Evolutionary conservation across 2,797 vertebrate species (phyloP).

Genomic region (Lophotriccus pileatus): DNA sequence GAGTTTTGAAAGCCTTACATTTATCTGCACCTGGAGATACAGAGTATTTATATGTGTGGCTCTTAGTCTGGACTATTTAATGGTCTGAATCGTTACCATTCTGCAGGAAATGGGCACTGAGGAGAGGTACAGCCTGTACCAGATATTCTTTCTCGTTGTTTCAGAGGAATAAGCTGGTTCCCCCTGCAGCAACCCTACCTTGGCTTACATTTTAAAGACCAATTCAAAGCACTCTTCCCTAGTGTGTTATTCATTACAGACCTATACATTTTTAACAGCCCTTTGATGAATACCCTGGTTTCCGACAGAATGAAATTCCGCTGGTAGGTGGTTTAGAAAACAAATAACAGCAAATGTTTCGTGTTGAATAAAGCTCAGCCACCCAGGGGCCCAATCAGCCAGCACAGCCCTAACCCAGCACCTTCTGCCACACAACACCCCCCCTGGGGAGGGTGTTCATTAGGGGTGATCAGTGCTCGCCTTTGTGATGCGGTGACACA

Average conservation of each 20-base stretch:
- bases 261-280: slow-evolving; percentile 20
- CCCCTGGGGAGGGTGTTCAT: neutral
- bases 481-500: neutral
- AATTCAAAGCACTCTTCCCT: neutral
- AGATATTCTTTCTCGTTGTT: neutral
- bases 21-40: neutral
- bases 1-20: neutral
- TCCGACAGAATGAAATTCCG: neutral
- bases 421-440: neutral
- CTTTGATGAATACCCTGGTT: neutral
- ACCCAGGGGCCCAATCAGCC: neutral
- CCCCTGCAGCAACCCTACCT: neutral
- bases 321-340: slow-evolving; percentile 6
- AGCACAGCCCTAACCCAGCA: neutral
- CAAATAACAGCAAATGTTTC: neutral
- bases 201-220: slow-evolving; percentile 7
- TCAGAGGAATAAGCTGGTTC: neutral
- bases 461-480: neutral
- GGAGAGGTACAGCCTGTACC: neutral
- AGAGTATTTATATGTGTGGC: neutral
- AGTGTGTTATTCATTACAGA: slow-evolving; percentile 1
- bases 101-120: neutral
- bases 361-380: neutral
- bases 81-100: neutral
- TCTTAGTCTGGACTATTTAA: neutral